Conservation (phyloP, 2,113 vertebrate species). For the Podocnemis expansa region DNA sequence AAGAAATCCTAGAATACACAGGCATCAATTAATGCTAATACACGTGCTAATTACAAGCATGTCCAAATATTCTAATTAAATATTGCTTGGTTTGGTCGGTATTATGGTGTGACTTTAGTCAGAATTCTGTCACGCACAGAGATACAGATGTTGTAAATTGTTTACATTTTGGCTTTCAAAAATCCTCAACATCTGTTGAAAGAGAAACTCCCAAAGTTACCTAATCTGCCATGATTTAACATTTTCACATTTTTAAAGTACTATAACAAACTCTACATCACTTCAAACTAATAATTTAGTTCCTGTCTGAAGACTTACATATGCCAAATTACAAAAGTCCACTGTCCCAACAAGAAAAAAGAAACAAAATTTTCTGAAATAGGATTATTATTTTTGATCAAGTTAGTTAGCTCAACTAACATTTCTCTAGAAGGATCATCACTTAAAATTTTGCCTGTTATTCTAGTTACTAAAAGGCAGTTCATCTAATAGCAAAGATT, state of each 20-base stretch:
- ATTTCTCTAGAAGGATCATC: not conserved
- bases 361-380: not conserved
- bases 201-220: constrained; percentile 11
- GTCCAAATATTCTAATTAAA: not conserved
- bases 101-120: not conserved
- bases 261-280: constrained; percentile 31
- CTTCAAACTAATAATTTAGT: constrained; percentile 55
- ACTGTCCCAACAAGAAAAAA: constrained; percentile 36
- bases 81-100: not conserved
- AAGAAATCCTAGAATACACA: not conserved
- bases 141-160: constrained; percentile 27
- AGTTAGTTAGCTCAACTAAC: not conserved
- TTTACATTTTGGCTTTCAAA: constrained; percentile 59
- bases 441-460: not conserved
- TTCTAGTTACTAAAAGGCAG: not conserved
- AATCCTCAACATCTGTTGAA: constrained; percentile 12
- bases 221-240: constrained; percentile 39
- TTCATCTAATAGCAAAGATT: not conserved
- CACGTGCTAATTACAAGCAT: not conserved
- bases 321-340: constrained; percentile 50
- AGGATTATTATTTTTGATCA: not conserved
- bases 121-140: constrained; percentile 20
- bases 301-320: constrained; percentile 25
- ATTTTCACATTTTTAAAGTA: constrained; percentile 47
- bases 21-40: not conserved